A percentile compares a stretch with the other conserved stretches of the same genome.
Evolutionary conservation across 2,797 vertebrate genomes (phyloP).

Genomic region (Odontamblyopus lacepedii): DNA sequence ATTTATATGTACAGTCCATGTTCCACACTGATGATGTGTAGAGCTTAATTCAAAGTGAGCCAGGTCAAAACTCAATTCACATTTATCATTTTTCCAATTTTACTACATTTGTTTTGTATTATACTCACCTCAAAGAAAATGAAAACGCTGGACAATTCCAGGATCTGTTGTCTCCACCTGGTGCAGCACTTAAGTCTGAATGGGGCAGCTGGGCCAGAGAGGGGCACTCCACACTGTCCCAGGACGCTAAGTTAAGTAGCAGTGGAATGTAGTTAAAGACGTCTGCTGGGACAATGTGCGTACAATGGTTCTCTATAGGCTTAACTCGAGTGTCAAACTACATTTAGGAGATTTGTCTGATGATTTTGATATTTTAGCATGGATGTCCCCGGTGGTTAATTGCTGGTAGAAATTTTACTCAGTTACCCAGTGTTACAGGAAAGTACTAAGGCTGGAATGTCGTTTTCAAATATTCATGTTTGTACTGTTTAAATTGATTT

Average conservation of each 20-base stretch:
- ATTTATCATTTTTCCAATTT: too few relatives aligned
- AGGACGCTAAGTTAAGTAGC: conserved; percentile 18
- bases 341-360: conserved; percentile 6
- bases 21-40: too few relatives aligned
- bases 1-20: too few relatives aligned
- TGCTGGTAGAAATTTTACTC: conserved; percentile 1
- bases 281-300: conserved; percentile 1
- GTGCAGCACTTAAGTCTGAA: conserved; percentile 37
- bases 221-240: conserved; percentile 11
- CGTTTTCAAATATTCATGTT: neutral
- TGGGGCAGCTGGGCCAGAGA: conserved; percentile 38
- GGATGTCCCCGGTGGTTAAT: neutral
- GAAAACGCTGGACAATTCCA: neutral
- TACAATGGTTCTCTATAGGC: conserved; percentile 9
- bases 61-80: too few relatives aligned
- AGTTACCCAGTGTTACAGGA: neutral
- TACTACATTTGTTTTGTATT: too few relatives aligned
- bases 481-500: neutral
- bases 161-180: conserved; percentile 31
- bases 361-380: conserved; percentile 1
- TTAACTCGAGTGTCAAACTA: conserved; percentile 1
- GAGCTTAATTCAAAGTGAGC: too few relatives aligned
- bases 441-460: neutral
- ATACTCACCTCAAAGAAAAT: neutral
- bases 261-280: conserved; percentile 24